A percentile compares a stretch with the other conserved stretches of the same genome.
Evolutionary conservation across 2,797 vertebrate genomes (phyloP).

Genomic region (Trachops cirrhosus): DNA sequence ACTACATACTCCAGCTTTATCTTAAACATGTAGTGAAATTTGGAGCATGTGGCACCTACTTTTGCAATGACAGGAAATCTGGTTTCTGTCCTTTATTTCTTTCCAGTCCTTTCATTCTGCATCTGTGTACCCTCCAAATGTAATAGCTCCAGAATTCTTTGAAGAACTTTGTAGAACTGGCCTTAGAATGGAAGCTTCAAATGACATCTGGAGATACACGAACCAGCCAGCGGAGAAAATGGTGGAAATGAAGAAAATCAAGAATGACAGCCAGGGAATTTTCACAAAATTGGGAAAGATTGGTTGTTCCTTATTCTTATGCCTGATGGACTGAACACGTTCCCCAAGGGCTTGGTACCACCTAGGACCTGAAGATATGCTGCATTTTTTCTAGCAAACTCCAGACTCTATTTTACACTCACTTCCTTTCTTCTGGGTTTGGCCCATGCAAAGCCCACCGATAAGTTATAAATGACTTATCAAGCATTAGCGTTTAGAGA

Average conservation of each 20-base stretch:
- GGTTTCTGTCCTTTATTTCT: slow-evolving; percentile 14
- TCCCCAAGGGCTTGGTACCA: slow-evolving; percentile 12
- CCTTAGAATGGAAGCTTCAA: slow-evolving; percentile 2
- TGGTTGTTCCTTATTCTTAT: neutral
- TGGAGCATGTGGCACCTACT: neutral
- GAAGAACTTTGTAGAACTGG: slow-evolving; percentile 3
- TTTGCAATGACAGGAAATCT: neutral
- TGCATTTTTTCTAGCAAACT: slow-evolving; percentile 41
- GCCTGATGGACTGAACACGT: neutral
- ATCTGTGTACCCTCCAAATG: neutral
- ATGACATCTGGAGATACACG: neutral
- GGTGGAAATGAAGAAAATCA: neutral
- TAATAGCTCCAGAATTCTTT: neutral
- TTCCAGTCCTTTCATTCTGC: slow-evolving; percentile 18
- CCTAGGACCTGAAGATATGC: slow-evolving; percentile 18
- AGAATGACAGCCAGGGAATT: neutral
- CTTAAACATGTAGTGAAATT: neutral
- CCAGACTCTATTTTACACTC: slow-evolving; percentile 58
- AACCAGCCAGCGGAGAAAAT: slow-evolving; percentile 2
- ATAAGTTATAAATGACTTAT: slow-evolving; percentile 77
- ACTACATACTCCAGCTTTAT: neutral
- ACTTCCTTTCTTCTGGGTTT: slow-evolving; percentile 68
- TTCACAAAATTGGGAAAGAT: slow-evolving; percentile 26
- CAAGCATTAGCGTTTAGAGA: slow-evolving; percentile 68
- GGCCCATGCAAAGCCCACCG: slow-evolving; percentile 58